phyloP scores from a whole-genome alignment of 2,113 vertebrate genomes.

The Rhombomys opimus region DNA sequence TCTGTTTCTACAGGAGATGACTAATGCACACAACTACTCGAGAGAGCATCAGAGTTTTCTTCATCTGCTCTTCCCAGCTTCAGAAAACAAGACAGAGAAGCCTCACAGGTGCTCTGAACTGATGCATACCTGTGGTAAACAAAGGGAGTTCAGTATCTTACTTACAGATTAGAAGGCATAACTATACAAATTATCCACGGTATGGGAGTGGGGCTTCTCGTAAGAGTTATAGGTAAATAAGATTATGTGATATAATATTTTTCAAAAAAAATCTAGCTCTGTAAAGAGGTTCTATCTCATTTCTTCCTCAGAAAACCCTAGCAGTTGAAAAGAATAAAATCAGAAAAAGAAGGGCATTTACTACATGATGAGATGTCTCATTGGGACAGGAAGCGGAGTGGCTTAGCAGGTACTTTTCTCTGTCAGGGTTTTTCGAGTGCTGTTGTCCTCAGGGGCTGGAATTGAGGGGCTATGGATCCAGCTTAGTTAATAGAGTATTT shows the following conservation, averaged over 20 bases:
- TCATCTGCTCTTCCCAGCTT: neutral
- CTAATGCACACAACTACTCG: neutral
- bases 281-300: neutral
- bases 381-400: neutral
- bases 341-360: neutral
- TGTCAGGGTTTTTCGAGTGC: neutral
- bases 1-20: neutral
- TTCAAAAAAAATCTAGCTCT: neutral
- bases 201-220: neutral
- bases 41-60: neutral
- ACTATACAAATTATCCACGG: neutral
- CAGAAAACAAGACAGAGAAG: fast-evolving
- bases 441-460: neutral
- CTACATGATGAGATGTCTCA: neutral
- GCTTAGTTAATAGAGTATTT: neutral
- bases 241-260: neutral
- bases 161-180: neutral
- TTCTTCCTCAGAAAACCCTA: neutral
- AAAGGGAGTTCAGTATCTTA: no score
- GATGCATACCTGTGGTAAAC: neutral
- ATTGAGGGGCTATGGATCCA: no score
- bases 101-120: neutral
- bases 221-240: neutral
- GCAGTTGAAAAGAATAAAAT: neutral
- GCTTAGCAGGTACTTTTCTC: no score